phyloP scores from a whole-genome alignment of 1,140 invertebrate species.

The Gryon sp. region DNA sequence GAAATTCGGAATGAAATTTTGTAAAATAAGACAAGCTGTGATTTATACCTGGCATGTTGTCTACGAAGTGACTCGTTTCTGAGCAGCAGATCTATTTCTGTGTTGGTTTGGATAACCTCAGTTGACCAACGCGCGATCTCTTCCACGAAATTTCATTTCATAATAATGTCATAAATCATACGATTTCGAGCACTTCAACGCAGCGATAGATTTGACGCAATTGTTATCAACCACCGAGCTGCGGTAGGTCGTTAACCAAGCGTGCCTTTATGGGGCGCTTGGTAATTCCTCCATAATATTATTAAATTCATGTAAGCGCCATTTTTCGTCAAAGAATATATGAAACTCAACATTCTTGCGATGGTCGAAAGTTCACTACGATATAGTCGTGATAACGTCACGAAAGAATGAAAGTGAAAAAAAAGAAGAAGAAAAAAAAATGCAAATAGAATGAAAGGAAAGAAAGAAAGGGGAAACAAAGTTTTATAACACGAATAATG shows the following conservation, averaged over 20 bases:
- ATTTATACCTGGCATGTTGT: conserved; percentile 64
- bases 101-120: conserved; percentile 65
- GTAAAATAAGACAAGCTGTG: conserved; percentile 60
- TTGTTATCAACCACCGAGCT: conserved; percentile 56
- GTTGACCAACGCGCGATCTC: conserved; percentile 62
- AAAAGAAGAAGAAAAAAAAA: too few relatives aligned
- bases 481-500: conserved; percentile 44
- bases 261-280: conserved; percentile 44
- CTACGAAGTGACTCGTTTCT: conserved; percentile 61
- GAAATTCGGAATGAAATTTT: conserved; percentile 58
- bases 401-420: conserved; percentile 45
- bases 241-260: conserved; percentile 63
- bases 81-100: conserved; percentile 63
- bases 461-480: conserved; percentile 23
- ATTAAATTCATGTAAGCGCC: conserved; percentile 22
- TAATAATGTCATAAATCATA: conserved; percentile 64
- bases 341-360: conserved; percentile 13
- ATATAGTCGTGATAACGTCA: conserved; percentile 50
- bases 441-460: conserved; percentile 40
- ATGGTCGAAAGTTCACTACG: conserved; percentile 52
- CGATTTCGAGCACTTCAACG: conserved; percentile 50
- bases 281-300: conserved; percentile 52
- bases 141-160: conserved; percentile 65
- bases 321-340: conserved; percentile 17
- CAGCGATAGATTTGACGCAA: conserved; percentile 58